Conservation (phyloP, 2,888 invertebrate species). For the Pristionchus mayeri region DNA sequence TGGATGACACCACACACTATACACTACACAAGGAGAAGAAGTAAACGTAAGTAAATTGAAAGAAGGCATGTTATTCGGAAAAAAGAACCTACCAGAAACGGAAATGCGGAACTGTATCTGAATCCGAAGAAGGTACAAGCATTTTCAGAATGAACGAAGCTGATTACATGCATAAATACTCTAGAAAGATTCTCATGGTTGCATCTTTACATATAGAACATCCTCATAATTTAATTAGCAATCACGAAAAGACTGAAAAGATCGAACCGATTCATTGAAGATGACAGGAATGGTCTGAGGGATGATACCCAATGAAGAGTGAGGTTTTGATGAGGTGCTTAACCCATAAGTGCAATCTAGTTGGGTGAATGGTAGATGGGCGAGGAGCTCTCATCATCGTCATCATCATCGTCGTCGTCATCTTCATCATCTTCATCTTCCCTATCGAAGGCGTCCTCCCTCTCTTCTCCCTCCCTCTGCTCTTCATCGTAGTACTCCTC, state of each 20-base stretch:
- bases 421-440: slow-evolving; percentile 2
- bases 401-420: not conserved
- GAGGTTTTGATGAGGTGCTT: not conserved
- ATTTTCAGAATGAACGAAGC: not conserved
- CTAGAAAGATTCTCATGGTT: not conserved
- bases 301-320: too few relatives aligned
- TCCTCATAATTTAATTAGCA: not conserved
- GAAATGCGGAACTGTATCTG: not conserved
- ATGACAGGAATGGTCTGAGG: too few relatives aligned
- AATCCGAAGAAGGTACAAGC: not conserved
- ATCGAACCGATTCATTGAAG: not conserved
- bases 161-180: not conserved
- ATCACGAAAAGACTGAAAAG: not conserved
- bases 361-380: slow-evolving; percentile 4
- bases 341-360: not conserved
- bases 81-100: not conserved
- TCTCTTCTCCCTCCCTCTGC: not conserved
- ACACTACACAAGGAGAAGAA: not conserved
- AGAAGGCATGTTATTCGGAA: not conserved
- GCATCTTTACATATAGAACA: slow-evolving; percentile 1
- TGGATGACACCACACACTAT: not conserved
- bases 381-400: slow-evolving; percentile 12
- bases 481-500: not conserved
- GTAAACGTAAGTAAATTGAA: not conserved
- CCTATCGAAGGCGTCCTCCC: not conserved